phyloP scores from a whole-genome alignment of 2,797 vertebrate species.

The Hoplostethus mediterraneus region DNA sequence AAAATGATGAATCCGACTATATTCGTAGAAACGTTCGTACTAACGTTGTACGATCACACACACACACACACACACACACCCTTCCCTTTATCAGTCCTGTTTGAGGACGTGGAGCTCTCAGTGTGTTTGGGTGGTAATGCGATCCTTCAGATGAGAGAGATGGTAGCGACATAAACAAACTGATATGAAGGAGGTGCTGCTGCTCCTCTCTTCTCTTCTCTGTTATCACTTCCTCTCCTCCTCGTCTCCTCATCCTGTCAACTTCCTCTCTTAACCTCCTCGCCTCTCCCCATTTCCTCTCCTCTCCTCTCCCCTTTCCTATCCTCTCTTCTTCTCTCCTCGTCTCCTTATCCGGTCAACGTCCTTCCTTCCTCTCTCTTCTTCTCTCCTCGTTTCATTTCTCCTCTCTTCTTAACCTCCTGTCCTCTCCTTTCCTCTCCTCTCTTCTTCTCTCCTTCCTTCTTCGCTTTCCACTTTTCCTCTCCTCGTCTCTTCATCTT shows the following conservation, averaged over 20 bases:
- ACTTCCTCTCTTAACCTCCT: background rate
- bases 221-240: background rate
- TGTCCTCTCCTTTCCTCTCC: too few relatives aligned
- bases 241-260: too few relatives aligned
- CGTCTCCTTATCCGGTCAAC: background rate
- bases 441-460: too few relatives aligned
- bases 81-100: background rate
- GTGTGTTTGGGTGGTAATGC: constrained; percentile 4
- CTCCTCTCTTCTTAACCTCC: too few relatives aligned
- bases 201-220: too few relatives aligned
- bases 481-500: too few relatives aligned
- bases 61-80: constrained; percentile 1
- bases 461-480: too few relatives aligned
- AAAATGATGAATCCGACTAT: too few relatives aligned
- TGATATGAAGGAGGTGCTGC: constrained; percentile 23
- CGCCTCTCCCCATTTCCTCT: too few relatives aligned
- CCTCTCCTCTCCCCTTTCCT: too few relatives aligned
- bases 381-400: background rate
- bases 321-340: background rate
- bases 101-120: too few relatives aligned
- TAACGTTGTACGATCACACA: background rate
- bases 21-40: too few relatives aligned
- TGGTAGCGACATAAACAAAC: constrained; percentile 27
- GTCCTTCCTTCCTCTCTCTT: background rate
- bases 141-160: background rate